Evolutionary conservation across 2,113 vertebrate species (phyloP).

Genomic region (Echinops telfairi): DNA sequence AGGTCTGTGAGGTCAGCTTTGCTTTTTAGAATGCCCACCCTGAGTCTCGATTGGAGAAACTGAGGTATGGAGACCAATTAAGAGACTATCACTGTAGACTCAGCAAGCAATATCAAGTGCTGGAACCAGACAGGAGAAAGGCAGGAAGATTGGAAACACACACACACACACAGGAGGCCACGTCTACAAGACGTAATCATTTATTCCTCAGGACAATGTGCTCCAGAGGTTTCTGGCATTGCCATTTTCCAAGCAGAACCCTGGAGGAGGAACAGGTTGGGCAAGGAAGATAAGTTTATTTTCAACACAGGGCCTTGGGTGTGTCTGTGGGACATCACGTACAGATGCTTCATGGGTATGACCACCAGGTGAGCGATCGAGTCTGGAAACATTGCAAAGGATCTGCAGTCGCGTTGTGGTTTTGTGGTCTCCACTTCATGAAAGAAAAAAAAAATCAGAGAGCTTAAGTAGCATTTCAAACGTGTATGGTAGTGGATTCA

Average conservation of each 20-base stretch:
- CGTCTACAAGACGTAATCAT: background rate
- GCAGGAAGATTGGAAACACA: background rate
- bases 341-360: background rate
- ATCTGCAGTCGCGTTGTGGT: background rate
- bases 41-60: background rate
- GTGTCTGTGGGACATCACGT: fast-evolving
- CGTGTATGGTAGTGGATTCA: background rate
- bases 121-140: background rate
- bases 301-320: fast-evolving
- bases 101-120: background rate
- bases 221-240: background rate
- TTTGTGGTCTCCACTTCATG: background rate
- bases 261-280: background rate
- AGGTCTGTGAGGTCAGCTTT: background rate
- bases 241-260: background rate
- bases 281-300: background rate
- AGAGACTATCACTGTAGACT: background rate
- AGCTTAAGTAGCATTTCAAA: background rate
- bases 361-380: background rate
- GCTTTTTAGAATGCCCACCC: background rate
- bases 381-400: background rate
- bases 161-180: background rate
- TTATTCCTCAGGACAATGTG: background rate
- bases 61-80: background rate
- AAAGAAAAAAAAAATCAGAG: background rate